phyloP scores from a whole-genome alignment of 2,888 invertebrate species.

The Atrina japonica region DNA sequence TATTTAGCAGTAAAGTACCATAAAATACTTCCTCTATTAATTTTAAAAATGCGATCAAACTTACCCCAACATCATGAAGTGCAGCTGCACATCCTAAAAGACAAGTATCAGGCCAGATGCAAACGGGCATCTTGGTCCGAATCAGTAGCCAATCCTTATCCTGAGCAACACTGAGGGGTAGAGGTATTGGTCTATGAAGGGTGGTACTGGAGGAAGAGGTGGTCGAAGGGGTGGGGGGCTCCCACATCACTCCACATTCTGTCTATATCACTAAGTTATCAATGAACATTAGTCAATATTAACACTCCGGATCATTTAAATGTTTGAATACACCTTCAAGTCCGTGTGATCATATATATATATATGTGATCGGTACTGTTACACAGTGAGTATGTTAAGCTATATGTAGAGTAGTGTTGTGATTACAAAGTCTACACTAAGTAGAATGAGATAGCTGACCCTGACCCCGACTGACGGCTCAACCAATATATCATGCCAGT shows the following conservation, averaged over 20 bases:
- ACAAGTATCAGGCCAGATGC: slow-evolving; percentile 71
- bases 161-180: slow-evolving; percentile 58
- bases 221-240: slow-evolving; percentile 31
- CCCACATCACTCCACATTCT: slow-evolving; percentile 49
- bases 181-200: slow-evolving; percentile 49
- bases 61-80: slow-evolving; percentile 50
- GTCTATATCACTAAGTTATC: slow-evolving; percentile 20
- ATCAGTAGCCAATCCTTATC: slow-evolving; percentile 64
- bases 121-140: slow-evolving; percentile 68
- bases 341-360: too few relatives aligned
- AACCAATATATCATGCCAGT: slow-evolving; percentile 76
- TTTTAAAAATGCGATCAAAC: slow-evolving; percentile 2
- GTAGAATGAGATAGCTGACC: slow-evolving; percentile 54
- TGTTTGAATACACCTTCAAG: too few relatives aligned
- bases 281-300: too few relatives aligned
- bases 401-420: slow-evolving; percentile 32
- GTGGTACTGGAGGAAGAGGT: slow-evolving; percentile 34
- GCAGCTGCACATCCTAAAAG: slow-evolving; percentile 67
- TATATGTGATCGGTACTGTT: too few relatives aligned
- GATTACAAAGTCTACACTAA: slow-evolving; percentile 46
- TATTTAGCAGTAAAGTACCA: too few relatives aligned
- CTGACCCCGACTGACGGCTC: slow-evolving; percentile 67
- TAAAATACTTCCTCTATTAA: too few relatives aligned
- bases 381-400: slow-evolving; percentile 5
- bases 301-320: too few relatives aligned